Evolutionary conservation across 1,140 invertebrate genomes (phyloP).

Genomic region (Musca vetustissima): DNA sequence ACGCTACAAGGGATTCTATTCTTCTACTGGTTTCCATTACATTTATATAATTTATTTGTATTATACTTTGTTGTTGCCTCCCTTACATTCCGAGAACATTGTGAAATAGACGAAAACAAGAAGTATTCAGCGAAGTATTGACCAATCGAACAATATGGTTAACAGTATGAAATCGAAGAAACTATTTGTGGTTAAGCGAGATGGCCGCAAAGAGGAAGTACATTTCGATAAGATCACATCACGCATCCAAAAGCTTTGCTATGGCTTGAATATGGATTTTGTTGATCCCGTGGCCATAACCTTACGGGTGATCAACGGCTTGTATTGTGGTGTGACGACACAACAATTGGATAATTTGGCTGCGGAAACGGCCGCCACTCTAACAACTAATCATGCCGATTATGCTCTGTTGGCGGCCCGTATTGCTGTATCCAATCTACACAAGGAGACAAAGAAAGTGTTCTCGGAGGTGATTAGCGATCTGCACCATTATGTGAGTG

Average conservation of each 20-base stretch:
- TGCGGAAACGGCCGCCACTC: conserved; percentile 93
- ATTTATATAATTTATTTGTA: no score
- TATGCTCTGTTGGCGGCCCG: conserved; percentile 94
- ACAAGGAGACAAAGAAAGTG: conserved; percentile 92
- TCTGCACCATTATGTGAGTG: conserved; percentile 77
- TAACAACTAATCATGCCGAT: conserved; percentile 96
- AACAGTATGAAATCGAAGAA: conserved; percentile 7
- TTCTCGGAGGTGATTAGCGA: conserved; percentile 92
- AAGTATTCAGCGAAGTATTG: no score
- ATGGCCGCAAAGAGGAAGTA: conserved; percentile 88
- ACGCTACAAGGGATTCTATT: no score
- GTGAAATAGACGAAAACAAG: no score
- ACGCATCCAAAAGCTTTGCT: conserved; percentile 92
- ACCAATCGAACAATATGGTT: no score
- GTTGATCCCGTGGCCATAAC: conserved; percentile 91
- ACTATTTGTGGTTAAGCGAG: conserved; percentile 56
- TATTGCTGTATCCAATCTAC: conserved; percentile 95
- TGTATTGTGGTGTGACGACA: conserved; percentile 95
- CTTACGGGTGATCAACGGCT: conserved; percentile 85
- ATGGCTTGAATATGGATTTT: conserved; percentile 93
- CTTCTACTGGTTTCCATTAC: no score
- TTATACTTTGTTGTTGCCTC: no score
- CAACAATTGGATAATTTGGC: conserved; percentile 96
- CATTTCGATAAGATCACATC: conserved; percentile 98
- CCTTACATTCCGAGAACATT: no score